Base-by-base conservation (phyloP, 2,888 invertebrate species). In the Digitonthophagus gazella region DNA sequence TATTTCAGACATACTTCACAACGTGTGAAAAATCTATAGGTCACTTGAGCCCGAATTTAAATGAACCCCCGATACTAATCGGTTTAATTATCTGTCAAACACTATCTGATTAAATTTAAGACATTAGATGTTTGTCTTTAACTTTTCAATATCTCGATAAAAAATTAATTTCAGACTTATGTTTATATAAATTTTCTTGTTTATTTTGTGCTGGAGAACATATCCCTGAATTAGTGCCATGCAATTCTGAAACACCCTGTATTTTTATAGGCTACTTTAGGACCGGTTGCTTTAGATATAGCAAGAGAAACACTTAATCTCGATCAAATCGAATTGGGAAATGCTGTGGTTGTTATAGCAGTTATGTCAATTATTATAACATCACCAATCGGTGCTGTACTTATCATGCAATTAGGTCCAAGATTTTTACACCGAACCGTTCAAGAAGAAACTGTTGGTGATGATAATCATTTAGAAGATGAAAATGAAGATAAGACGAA, bases 261-360 rank as follows among this genome's bases (percentile, higher is more conserved):
- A 54, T 28, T 11, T 64, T 69, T 71, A 56, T 28, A 90, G 89
- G 90, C 90, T 67, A 88, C 90, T 2, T 79, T 90, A 66, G 90
- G 89, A 15, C 89, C 90, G 15, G 85, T 89, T 73, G 88, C 89
- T 5, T 80, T 88, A 74, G 88, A 88, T 75, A 79, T 85, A 75
- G 86, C 86, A 70, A 79, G 87, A 78, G 76, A 79, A 68, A 72
- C 77, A 65, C 77, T 78, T 20, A 77, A 80, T 20, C 75, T 76
- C 3, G 78, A 77, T 64, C 75, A 78, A 67, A 76, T 82, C 70
- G 72, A 77, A 2, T 79, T 83, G 70, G 85, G 84, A 65, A 81
- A 78, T 74, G 80, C 80, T 77, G 84, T 87, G 75, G 80, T 88
- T 78, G 84, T 85, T 72, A 78, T 86, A 76, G 83, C 86, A 2